Evolutionary conservation across 2,888 invertebrate genomes (phyloP).

Genomic region (Acrobasis repandana): DNA sequence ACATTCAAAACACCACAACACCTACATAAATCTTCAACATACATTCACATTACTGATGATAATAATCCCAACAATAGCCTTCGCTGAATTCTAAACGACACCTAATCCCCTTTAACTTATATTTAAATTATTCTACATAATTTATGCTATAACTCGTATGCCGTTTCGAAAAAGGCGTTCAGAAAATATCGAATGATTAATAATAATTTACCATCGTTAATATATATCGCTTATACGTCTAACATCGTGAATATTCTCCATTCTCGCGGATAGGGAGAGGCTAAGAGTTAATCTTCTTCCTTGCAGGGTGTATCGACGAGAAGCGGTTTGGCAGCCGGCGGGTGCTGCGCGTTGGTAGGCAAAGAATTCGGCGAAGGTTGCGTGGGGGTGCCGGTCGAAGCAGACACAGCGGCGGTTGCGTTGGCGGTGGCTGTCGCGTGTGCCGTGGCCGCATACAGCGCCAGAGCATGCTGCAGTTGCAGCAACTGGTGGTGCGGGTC

Average conservation of each 20-base stretch:
- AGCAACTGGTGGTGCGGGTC: slow-evolving; percentile 77
- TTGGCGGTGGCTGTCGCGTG: slow-evolving; percentile 71
- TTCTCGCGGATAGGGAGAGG: slow-evolving; percentile 18
- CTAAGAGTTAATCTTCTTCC: slow-evolving; percentile 64
- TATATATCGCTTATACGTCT: slow-evolving; percentile 42
- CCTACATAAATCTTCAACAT: slow-evolving; percentile 58
- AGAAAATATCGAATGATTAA: slow-evolving; percentile 61
- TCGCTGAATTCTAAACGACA: slow-evolving; percentile 68
- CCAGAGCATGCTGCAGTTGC: slow-evolving; percentile 76
- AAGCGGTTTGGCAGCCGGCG: slow-evolving; percentile 64
- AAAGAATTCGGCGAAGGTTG: slow-evolving; percentile 59
- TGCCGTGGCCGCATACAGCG: slow-evolving; percentile 74
- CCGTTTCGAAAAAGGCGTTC: slow-evolving; percentile 74
- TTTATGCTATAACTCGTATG: slow-evolving; percentile 68
- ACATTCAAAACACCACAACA: slow-evolving; percentile 63
- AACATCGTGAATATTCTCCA: slow-evolving; percentile 43
- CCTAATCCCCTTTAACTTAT: slow-evolving; percentile 73
- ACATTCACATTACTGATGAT: slow-evolving; percentile 68
- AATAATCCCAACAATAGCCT: slow-evolving; percentile 73
- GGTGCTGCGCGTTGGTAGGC: slow-evolving; percentile 57
- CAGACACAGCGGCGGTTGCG: slow-evolving; percentile 53
- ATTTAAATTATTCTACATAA: slow-evolving; percentile 61
- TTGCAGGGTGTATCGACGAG: slow-evolving; percentile 75
- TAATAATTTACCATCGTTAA: slow-evolving; percentile 45
- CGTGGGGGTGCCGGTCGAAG: slow-evolving; percentile 48